Percentiles rank a stretch among this genome's conserved stretches.
phyloP scores from a whole-genome alignment of 1,140 invertebrate genomes.

The Eurosta solidaginis region DNA sequence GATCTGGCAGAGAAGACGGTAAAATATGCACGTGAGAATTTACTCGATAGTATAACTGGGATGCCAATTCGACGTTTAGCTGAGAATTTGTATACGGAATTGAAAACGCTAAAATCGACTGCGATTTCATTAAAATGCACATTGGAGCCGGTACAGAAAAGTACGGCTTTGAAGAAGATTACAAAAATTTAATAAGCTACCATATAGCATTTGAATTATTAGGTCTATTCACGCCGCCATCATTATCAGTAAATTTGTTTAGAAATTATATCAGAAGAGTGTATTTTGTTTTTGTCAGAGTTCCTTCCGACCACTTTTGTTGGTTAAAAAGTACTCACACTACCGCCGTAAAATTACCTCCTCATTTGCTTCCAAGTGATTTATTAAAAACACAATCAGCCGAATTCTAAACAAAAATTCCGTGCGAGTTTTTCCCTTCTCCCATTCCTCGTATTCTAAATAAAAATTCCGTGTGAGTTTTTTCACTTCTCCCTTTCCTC shows the following conservation, averaged over 20 bases:
- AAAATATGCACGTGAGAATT: conserved; percentile 46
- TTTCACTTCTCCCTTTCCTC: no score
- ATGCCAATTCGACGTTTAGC: conserved; percentile 45
- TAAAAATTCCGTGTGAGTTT: no score
- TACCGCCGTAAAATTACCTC: no score
- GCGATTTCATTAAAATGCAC: not conserved
- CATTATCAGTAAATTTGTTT: not conserved
- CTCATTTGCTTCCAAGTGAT: no score
- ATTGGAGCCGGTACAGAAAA: not conserved
- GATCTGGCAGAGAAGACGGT: conserved; percentile 41
- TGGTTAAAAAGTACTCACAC: no score
- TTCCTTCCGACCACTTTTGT: no score
- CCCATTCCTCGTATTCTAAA: no score
- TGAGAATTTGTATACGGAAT: conserved; percentile 4
- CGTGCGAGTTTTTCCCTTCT: no score
- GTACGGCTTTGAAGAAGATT: conserved; percentile 32
- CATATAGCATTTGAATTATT: not conserved
- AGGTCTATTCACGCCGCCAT: not conserved
- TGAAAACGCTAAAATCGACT: not conserved
- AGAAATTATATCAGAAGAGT: not conserved
- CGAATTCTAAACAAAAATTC: no score
- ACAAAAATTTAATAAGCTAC: not conserved
- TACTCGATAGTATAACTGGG: conserved; percentile 50
- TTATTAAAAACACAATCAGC: not conserved
- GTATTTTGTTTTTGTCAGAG: not conserved